Evolutionary conservation across 1,140 invertebrate genomes (phyloP), one percentile per base, ranked within the genome.

Genomic region (Pentalonia nigronervosa): DNA sequence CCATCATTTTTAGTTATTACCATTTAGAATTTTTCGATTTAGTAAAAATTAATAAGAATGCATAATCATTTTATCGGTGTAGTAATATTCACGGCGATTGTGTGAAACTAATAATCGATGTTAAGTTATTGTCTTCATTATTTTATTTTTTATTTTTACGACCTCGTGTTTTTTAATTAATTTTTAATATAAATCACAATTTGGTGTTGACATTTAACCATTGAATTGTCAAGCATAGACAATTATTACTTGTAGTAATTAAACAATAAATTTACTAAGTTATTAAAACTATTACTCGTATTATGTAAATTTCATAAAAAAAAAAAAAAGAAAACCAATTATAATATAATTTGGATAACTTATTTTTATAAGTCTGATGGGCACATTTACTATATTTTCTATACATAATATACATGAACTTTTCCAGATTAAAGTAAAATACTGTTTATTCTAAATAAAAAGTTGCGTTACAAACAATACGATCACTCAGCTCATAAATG

Each of bases 361-460:
- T 34, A n/a, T 76, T 76, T 76, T 17, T 76, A n/a, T 17, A 0
- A 14, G 7, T 6, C 30, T 17, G 60, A 41, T 41, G 1, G n/a
- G n/a, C 14, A 76, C 3, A 76, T 76, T 76, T 76, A n/a, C 60
- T 4, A 76, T 76, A 25, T 45, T 90, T 67, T n/a, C 89, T 25
- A 56, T 9, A n/a, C 21, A 41, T 7, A 11, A 60, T 60, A 14
- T 34, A 60, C 20, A 53, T 20, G 56, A 56, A 67, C 34, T 2
- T 90, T 67, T 60, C 89, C 14, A 56, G 36, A 36, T 21, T 67
- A 67, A 67, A 90, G 89, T 90, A 90, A 90, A 90, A 90, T 67
- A 90, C 89, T 34, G 89, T 90, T 53, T 90, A n/a, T 8, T 0
- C 36, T 9, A 47, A 76, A 76, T n/a, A 67, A 67, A 89, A 76